These are phyloP conservation scores for Carassius gibelio DNA, from an alignment of 2,113 vertebrate species.

Conservation along the genomic window DNA sequence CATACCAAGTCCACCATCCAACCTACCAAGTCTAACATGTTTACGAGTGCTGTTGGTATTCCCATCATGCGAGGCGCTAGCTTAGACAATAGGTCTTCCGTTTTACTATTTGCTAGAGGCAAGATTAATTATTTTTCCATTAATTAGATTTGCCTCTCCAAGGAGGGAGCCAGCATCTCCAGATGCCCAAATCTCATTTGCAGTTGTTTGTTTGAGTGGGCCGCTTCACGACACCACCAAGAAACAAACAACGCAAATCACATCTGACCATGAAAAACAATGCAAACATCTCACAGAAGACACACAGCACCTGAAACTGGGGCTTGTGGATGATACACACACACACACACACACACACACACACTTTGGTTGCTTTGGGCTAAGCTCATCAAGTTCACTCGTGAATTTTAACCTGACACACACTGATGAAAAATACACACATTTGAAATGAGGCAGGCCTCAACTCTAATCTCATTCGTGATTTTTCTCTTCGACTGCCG, in stretches of 20 bases:
- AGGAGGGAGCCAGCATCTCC: conserved; percentile 71
- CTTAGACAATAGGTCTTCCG: conserved; percentile 56
- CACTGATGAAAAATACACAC: conserved; percentile 28
- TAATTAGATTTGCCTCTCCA: conserved; percentile 76
- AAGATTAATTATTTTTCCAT: conserved; percentile 71
- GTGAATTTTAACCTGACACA: conserved; percentile 41
- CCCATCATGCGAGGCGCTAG: conserved; percentile 62
- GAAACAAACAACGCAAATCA: conserved; percentile 56
- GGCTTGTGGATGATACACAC: conserved; percentile 2
- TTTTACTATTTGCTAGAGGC: conserved; percentile 73
- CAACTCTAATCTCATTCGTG: conserved; percentile 42
- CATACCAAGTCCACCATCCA: not conserved
- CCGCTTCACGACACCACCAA: conserved; percentile 59
- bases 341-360: not conserved
- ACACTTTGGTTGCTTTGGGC: conserved; percentile 1
- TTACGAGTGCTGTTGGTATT: conserved; percentile 18
- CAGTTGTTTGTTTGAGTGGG: conserved; percentile 69
- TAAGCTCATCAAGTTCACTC: conserved; percentile 33
- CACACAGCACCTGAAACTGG: conserved; percentile 40
- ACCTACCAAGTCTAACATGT: not conserved
- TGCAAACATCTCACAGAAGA: conserved; percentile 14
- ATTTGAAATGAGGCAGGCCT: conserved; percentile 4
- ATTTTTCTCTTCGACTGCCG: not conserved
- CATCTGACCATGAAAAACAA: conserved; percentile 54
- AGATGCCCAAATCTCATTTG: conserved; percentile 69